These are phyloP conservation scores for Andrena praecox DNA, from an alignment of 2,888 invertebrate species.

Conservation along the genomic window DNA sequence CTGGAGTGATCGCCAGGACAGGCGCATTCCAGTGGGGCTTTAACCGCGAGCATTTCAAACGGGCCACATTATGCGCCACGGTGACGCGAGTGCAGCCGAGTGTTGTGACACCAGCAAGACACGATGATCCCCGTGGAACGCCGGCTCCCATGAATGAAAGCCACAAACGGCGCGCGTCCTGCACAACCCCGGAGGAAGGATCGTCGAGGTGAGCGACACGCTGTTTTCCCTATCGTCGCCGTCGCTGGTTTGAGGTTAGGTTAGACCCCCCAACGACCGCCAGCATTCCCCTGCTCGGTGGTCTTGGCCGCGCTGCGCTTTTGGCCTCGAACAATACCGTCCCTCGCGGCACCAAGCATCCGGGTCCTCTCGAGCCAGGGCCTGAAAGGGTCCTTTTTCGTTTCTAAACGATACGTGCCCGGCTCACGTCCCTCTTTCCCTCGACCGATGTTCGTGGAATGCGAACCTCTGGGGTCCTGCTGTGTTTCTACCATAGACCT, in stretches of 20 bases:
- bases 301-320: not conserved
- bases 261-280: conserved; percentile 26
- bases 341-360: conserved; percentile 38
- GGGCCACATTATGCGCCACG: conserved; percentile 54
- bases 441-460: conserved; percentile 59
- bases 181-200: conserved; percentile 42
- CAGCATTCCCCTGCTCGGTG: conserved; percentile 34
- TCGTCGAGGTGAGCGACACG: conserved; percentile 62
- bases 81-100: conserved; percentile 53
- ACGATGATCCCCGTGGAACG: conserved; percentile 12
- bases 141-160: conserved; percentile 57
- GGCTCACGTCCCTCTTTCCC: conserved; percentile 49
- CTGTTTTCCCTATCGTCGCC: conserved; percentile 37
- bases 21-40: conserved; percentile 32
- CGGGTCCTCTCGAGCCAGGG: conserved; percentile 37
- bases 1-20: not conserved
- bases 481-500: conserved; percentile 51
- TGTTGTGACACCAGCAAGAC: conserved; percentile 62
- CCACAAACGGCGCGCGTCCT: not conserved
- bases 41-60: conserved; percentile 62
- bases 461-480: conserved; percentile 62
- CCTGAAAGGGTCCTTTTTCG: conserved; percentile 49
- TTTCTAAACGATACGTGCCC: conserved; percentile 53
- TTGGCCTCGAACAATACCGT: conserved; percentile 52
- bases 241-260: conserved; percentile 51